Evolutionary conservation across 2,113 vertebrate genomes (phyloP).

Genomic region (Macaca mulatta): DNA sequence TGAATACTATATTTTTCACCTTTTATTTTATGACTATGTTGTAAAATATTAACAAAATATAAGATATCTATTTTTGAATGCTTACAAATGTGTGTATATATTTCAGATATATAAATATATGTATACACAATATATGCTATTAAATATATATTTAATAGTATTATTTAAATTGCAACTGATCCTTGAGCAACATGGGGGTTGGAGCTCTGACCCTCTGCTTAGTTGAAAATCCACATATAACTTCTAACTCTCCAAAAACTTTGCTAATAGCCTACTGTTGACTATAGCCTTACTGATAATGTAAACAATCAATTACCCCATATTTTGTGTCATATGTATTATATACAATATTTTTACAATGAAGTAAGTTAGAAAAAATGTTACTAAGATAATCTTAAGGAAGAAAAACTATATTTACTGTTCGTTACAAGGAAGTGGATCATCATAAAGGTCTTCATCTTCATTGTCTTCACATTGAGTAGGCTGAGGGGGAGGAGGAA

Average conservation of each 20-base stretch:
- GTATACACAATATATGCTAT: neutral
- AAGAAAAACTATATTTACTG: neutral
- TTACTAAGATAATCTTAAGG: neutral
- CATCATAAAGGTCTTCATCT: neutral
- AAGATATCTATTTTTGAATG: neutral
- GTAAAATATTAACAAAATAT: neutral
- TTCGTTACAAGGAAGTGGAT: neutral
- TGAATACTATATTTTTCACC: neutral
- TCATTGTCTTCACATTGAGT: neutral
- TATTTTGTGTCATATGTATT: neutral
- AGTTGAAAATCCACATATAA: neutral
- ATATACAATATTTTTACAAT: neutral
- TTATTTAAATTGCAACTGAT: neutral
- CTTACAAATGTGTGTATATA: neutral
- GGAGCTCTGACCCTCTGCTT: neutral
- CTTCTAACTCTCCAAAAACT: neutral
- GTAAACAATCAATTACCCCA: neutral
- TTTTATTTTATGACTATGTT: conserved; percentile 19
- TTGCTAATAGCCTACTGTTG: neutral
- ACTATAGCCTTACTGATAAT: neutral
- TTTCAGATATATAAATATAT: neutral
- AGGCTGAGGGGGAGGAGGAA: neutral
- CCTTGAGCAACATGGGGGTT: neutral
- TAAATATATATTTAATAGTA: neutral
- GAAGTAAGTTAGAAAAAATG: neutral